Percentiles rank a stretch among this genome's conserved stretches.
Evolutionary conservation across 2,797 vertebrate genomes (phyloP).

Genomic region (Macroramphosus scolopax): DNA sequence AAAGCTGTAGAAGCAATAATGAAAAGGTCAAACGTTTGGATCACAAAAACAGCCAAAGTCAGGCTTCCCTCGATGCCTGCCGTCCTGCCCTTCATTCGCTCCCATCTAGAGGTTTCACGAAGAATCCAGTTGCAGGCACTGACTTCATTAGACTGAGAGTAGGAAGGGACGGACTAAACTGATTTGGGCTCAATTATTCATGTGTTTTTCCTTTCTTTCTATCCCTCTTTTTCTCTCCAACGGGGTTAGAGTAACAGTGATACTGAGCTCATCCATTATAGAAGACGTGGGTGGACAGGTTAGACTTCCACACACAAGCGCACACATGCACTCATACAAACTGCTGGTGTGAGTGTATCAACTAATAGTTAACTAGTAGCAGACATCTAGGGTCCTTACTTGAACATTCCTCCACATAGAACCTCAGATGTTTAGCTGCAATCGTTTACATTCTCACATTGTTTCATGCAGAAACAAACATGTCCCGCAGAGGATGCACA

Average conservation of each 20-base stretch:
- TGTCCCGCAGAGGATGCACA: constrained; percentile 2
- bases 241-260: constrained; percentile 69
- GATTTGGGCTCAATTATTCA: constrained; percentile 82
- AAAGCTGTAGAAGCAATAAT: constrained; percentile 11
- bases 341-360: too few species aligned
- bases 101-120: constrained; percentile 18
- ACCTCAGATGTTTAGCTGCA: neutral
- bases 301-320: constrained; percentile 34
- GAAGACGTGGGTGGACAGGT: constrained; percentile 45
- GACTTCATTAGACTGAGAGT: constrained; percentile 62
- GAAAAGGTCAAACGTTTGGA: constrained; percentile 1
- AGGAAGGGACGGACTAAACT: constrained; percentile 67
- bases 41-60: neutral
- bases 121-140: constrained; percentile 41
- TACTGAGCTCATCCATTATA: constrained; percentile 77
- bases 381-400: neutral
- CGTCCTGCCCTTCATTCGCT: neutral
- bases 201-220: constrained; percentile 60
- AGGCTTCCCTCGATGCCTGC: neutral
- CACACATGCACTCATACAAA: constrained; percentile 12
- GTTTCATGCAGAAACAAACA: neutral
- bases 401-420: constrained; percentile 11
- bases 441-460: too few species aligned
- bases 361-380: constrained; percentile 32
- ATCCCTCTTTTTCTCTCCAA: constrained; percentile 53